These are phyloP conservation scores for Scotopteryx bipunctaria DNA, from an alignment of 2,888 invertebrate species.

Conservation along the genomic window DNA sequence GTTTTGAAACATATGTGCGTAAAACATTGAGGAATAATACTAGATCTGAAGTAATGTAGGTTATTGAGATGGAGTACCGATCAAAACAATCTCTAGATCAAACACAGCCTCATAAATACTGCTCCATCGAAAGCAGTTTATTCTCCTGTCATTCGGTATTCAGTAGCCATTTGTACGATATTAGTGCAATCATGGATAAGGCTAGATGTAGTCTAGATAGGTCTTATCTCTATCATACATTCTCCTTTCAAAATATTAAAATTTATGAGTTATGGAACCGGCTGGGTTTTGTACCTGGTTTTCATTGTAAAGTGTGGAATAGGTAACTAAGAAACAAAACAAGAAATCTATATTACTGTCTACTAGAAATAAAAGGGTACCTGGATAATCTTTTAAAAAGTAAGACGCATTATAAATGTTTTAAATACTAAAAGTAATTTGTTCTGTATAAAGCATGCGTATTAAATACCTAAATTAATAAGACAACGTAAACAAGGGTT, in stretches of 20 bases:
- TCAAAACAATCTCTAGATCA: constrained; percentile 14
- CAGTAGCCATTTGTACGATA: constrained; percentile 24
- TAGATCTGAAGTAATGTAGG: constrained; percentile 10
- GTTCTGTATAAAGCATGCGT: too few relatives aligned
- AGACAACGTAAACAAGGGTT: too few relatives aligned
- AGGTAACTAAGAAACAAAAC: too few relatives aligned
- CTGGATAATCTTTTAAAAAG: too few relatives aligned
- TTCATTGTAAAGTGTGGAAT: too few relatives aligned
- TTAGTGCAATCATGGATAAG: constrained; percentile 24
- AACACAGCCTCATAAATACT: constrained; percentile 21
- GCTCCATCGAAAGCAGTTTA: constrained; percentile 16
- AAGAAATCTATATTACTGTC: too few relatives aligned
- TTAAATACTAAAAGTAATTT: too few relatives aligned
- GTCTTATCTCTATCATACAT: not conserved
- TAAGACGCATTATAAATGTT: too few relatives aligned
- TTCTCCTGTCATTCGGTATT: constrained; percentile 23
- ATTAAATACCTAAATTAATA: too few relatives aligned
- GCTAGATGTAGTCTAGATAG: constrained; percentile 22
- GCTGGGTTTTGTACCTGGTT: not conserved
- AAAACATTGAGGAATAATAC: not conserved
- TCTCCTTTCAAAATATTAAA: too few relatives aligned
- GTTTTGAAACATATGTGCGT: too few relatives aligned
- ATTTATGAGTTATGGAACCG: not conserved
- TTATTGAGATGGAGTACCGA: constrained; percentile 10
- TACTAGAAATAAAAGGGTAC: too few relatives aligned